Conservation (phyloP, 2,113 vertebrate species). For the Rhipidura dahli region DNA sequence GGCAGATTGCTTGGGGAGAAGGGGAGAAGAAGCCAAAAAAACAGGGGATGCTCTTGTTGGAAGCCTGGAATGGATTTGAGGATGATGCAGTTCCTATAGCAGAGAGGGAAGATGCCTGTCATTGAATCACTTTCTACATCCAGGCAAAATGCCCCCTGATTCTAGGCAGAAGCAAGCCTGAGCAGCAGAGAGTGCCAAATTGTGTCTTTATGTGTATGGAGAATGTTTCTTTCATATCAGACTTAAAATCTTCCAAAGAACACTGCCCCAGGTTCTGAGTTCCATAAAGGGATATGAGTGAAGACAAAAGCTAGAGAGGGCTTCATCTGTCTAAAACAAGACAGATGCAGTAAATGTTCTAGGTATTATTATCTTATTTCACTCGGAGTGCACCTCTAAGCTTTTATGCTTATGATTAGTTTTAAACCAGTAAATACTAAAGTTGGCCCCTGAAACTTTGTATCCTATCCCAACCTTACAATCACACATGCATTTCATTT, state of each 20-base stretch:
- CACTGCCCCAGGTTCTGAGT: not conserved
- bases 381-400: not conserved
- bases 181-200: not conserved
- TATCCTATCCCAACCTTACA: not conserved
- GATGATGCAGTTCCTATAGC: not conserved
- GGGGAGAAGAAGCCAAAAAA: not conserved
- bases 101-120: not conserved
- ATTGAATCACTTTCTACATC: not conserved
- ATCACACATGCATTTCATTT: not conserved
- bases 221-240: not conserved
- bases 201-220: not conserved
- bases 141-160: not conserved
- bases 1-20: not conserved
- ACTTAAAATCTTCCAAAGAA: not conserved
- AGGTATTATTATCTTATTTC: not conserved
- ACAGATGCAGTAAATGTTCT: not conserved
- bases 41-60: not conserved
- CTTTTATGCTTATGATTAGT: not conserved
- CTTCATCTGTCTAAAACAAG: not conserved
- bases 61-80: not conserved
- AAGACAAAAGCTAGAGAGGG: not conserved
- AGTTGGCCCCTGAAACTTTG: not conserved
- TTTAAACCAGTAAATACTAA: not conserved
- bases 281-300: not conserved
- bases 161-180: not conserved